Evolutionary conservation across 2,797 vertebrate genomes (phyloP).

Genomic region (Podarcis lilfordi): DNA sequence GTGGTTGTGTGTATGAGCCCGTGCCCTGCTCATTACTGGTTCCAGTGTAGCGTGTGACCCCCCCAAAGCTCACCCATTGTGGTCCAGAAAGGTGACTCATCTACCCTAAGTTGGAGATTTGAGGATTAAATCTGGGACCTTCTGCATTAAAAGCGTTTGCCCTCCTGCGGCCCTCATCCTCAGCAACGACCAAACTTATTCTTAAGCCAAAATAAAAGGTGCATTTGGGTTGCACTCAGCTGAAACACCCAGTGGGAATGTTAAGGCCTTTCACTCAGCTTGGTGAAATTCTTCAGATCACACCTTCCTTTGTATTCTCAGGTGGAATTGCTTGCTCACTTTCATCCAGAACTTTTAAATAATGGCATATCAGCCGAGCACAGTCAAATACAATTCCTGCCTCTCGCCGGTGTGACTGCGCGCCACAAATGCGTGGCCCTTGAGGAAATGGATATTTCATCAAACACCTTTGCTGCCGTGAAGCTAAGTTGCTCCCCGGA

Average conservation of each 20-base stretch:
- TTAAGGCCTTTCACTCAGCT: too few relatives aligned
- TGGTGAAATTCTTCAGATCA: background rate
- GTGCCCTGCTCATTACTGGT: too few relatives aligned
- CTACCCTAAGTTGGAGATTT: too few relatives aligned
- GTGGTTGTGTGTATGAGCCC: too few relatives aligned
- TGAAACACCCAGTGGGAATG: background rate
- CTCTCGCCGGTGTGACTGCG: conserved; percentile 25
- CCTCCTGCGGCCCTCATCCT: too few relatives aligned
- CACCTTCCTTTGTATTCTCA: background rate
- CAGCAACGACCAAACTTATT: background rate
- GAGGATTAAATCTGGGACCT: background rate
- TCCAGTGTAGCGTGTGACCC: too few relatives aligned
- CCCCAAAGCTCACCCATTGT: too few relatives aligned
- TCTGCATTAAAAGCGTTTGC: background rate
- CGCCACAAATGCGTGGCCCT: background rate
- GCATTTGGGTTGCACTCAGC: background rate
- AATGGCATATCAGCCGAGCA: background rate
- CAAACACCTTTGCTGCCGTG: background rate
- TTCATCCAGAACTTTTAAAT: conserved; percentile 10
- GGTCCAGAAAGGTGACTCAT: too few relatives aligned
- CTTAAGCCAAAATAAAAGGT: background rate
- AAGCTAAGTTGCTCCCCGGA: background rate
- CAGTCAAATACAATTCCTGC: conserved; percentile 37
- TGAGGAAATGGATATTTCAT: conserved; percentile 30
- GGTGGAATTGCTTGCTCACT: conserved; percentile 25